Evolutionary conservation across 2,797 vertebrate species (phyloP).

Genomic region (Tauraco hartlaubi): DNA sequence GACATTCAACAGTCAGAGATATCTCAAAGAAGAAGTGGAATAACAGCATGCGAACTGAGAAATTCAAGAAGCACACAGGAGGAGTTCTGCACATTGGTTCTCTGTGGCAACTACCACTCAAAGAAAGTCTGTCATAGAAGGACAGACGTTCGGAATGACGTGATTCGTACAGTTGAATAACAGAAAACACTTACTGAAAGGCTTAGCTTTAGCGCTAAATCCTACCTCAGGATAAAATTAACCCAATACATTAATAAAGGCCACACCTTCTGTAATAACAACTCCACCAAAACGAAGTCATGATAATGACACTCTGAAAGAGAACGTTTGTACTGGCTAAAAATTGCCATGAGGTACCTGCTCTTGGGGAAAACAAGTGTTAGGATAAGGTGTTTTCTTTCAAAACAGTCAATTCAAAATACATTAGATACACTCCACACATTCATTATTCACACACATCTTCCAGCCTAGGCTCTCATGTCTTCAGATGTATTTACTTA

Average conservation of each 20-base stretch:
- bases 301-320: background rate
- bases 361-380: background rate
- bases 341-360: background rate
- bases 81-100: background rate
- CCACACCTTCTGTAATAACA: background rate
- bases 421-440: background rate
- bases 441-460: background rate
- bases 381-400: background rate
- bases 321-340: background rate
- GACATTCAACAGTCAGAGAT: background rate
- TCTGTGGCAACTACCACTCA: background rate
- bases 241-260: background rate
- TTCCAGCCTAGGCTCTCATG: background rate
- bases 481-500: background rate
- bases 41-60: background rate
- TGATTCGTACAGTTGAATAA: fast-evolving
- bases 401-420: background rate
- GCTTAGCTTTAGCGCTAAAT: background rate
- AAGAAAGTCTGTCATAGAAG: background rate
- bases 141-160: background rate
- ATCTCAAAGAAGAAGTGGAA: background rate
- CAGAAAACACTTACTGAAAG: background rate
- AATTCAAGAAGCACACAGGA: background rate
- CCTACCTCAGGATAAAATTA: background rate
- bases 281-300: background rate